Evolutionary conservation across 37 sponge, comb jelly and placozoan genomes (phyloP), one percentile per base, ranked within the genome.

Genomic region (Spongilla lacustris): DNA sequence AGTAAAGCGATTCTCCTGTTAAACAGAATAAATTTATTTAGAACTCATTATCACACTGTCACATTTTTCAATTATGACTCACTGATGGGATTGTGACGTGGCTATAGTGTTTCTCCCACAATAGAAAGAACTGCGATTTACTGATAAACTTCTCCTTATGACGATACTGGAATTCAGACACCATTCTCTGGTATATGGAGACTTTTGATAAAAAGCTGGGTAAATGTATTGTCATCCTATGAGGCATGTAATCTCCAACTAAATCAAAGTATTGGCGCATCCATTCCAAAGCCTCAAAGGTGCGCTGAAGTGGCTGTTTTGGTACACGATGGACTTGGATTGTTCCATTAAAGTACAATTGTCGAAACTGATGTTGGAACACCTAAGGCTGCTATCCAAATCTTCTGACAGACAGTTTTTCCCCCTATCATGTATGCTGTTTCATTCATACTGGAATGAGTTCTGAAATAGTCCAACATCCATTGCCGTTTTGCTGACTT

Each of bases 251-350:
- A 41, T 86, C 86, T 27, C 86, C 79, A 21, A 86, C 9, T 28
- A 50, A 4, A 21, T 69, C 31, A 13, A 29, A 28, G 72, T 75
- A 87, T 17, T 13, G 36, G 4, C 80, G 75, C 24, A 87, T 58
- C 87, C 87, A 87, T 30, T 74, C 87, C 12, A 80, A 14, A 34
- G 85, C 85, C 77, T 85, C 74, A 28, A n/a, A 36, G 8, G 85
- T 85, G 31, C 78, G 76, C 24, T 77, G 78, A n/a, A 46, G 48
- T 32, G 81, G 81, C 21, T 26, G 21, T 46, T 46, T 46, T 46
- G 46, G 46, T 46, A 46, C 46, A 13, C 81, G 31, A 29, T 48
- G 50, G 8, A 46, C 46, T 46, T 46, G 46, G 46, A 46, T 46
- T 46, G 46, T 46, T 46, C 46, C 46, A 46, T 46, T 46, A 46